Base-by-base conservation (phyloP, 2,113 vertebrate species). In the Ranitomeya imitator region DNA sequence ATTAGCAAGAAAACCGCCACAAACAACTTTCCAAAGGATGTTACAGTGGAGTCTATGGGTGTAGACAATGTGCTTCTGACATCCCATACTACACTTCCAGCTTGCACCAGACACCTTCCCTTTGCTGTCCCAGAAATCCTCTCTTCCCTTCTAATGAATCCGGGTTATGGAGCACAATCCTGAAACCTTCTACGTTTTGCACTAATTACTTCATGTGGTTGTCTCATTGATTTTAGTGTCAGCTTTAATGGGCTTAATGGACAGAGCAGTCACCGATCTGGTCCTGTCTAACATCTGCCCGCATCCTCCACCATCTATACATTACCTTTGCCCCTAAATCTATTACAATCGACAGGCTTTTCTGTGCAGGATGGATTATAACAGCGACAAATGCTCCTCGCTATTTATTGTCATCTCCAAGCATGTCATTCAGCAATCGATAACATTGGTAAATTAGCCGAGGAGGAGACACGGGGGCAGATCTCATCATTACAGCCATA, bases 181-280 rank as follows among this genome's bases (percentile, higher is more conserved):
- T 31, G 23, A 37, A 73, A 15, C 69, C 94, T 92, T 93, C 91
- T 92, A 94, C 94, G 93, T 95, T 95, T 95, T 94, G 94, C 90
- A 92, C 94, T 94, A 94, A 95, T 96, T 95, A 95, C 93, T 94
- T 95, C 94, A 95, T 94, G 95, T 96, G 96, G 95, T 96, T 96
- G 96, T 94, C 95, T 94, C 95, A 97, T 97, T 96, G 97, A 99
- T 99, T 97, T 96, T 92, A 96, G 94, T 93, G 94, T 95, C 94
- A 91, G 95, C 96, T 97, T 97, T 96, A 97, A 97, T 97, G 96
- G 96, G 96, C 96, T 97, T 97, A 98, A 98, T 98, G 97, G 97
- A 97, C 92, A 92, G 93, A 95, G 93, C 95, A 94, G 93, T 95
- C 95, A 93, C 94, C 95, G 95, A 96, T 94, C 94, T 95, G 95